Percentiles rank a stretch among this genome's conserved stretches.
Conservation (phyloP, 2,113 vertebrate genomes). For the Naja naja region DNA sequence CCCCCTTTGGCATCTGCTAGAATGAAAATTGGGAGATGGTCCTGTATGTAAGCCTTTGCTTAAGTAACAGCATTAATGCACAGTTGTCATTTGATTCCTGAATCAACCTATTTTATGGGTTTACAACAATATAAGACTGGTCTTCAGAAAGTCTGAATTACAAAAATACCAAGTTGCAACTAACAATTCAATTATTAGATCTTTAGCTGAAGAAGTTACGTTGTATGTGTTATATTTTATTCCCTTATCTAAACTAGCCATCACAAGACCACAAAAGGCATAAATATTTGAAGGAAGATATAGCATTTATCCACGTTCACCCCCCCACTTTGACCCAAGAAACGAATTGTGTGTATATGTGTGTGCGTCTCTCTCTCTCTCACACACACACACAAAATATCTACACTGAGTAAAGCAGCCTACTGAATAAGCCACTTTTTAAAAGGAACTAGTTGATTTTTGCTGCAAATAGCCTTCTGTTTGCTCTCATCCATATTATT, state of each 20-base stretch:
- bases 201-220: not conserved
- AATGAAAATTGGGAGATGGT: not conserved
- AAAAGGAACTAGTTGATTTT: not conserved
- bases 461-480: not conserved
- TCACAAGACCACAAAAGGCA: not conserved
- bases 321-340: not conserved
- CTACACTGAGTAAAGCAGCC: not conserved
- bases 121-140: not conserved
- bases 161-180: not conserved
- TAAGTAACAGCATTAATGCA: not conserved
- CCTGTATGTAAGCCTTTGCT: not conserved
- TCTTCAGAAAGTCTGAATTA: not conserved
- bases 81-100: not conserved
- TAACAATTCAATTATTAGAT: not conserved
- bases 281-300: not conserved
- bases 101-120: not conserved
- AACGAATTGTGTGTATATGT: not conserved
- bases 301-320: not conserved
- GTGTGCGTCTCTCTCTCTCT: not conserved
- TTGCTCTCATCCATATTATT: not conserved
- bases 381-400: not conserved
- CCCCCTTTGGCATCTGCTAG: not conserved
- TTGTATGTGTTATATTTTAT: not conserved
- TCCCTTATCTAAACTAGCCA: not conserved
- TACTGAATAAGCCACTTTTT: not conserved